A percentile compares a stretch with the other conserved stretches of the same genome.
These are phyloP conservation scores for Sebastes steindachneri DNA, from an alignment of 2,797 vertebrate species.

Conservation along the genomic window DNA sequence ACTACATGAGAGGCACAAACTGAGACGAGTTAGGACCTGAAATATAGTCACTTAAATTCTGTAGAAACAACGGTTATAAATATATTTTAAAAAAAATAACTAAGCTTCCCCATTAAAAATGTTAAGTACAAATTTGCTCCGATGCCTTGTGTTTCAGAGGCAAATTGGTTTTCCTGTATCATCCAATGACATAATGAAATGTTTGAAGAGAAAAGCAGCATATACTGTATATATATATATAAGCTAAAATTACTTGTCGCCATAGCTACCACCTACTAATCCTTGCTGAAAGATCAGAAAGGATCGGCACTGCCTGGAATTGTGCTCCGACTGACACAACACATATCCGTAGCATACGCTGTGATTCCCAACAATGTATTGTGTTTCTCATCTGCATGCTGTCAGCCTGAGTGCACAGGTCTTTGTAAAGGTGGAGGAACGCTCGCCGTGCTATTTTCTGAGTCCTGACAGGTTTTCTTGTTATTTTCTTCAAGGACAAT, in stretches of 20 bases:
- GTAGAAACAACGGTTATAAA: neutral
- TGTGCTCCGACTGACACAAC: conserved; percentile 64
- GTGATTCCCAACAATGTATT: neutral
- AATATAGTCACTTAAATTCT: neutral
- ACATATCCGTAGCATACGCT: conserved; percentile 15
- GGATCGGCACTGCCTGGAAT: conserved; percentile 35
- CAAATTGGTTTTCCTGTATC: conserved; percentile 50
- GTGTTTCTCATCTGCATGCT: neutral
- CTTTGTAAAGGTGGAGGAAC: conserved; percentile 4
- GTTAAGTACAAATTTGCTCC: conserved; percentile 25
- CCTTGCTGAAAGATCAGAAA: conserved; percentile 64
- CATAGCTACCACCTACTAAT: conserved; percentile 77
- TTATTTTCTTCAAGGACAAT: conserved; percentile 45
- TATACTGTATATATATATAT: conserved; percentile 38
- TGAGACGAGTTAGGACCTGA: neutral
- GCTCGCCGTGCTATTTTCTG: neutral
- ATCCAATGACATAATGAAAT: conserved; percentile 61
- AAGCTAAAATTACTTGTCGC: conserved; percentile 77
- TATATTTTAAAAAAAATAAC: fast-evolving
- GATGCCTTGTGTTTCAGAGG: conserved; percentile 22
- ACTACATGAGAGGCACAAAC: neutral
- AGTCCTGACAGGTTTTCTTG: conserved; percentile 2
- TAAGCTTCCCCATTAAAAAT: conserved; percentile 11
- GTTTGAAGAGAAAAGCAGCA: conserved; percentile 62
- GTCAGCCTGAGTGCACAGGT: neutral